Percentiles rank a stretch among this genome's conserved stretches.
These are phyloP conservation scores for Vidua macroura DNA, from an alignment of 2,113 vertebrate species.

Conservation along the genomic window DNA sequence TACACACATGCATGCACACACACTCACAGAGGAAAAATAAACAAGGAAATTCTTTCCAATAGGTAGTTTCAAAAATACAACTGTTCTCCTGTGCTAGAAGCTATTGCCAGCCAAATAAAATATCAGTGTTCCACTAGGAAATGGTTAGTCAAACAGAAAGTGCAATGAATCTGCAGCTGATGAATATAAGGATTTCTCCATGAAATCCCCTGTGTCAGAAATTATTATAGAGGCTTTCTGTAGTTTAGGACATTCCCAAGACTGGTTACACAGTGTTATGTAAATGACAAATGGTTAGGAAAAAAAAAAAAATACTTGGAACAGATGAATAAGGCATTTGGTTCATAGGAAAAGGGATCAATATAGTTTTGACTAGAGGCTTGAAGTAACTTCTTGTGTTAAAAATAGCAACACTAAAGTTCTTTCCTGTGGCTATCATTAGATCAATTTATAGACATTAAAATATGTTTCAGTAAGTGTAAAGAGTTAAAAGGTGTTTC, in stretches of 20 bases:
- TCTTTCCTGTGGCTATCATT: slow-evolving; percentile 27
- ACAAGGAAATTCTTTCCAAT: slow-evolving; percentile 78
- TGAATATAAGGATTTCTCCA: slow-evolving; percentile 82
- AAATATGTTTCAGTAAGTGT: background rate
- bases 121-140: slow-evolving; percentile 84
- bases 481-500: background rate
- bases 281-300: slow-evolving; percentile 79
- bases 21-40: slow-evolving; percentile 81
- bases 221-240: slow-evolving; percentile 86
- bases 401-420: slow-evolving; percentile 39
- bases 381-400: slow-evolving; percentile 58
- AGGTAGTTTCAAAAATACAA: slow-evolving; percentile 82
- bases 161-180: slow-evolving; percentile 81
- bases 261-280: slow-evolving; percentile 80
- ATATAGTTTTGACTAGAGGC: slow-evolving; percentile 48
- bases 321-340: slow-evolving; percentile 68
- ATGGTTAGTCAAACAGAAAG: slow-evolving; percentile 86
- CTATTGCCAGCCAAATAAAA: slow-evolving; percentile 88
- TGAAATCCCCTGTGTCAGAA: slow-evolving; percentile 76
- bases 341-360: slow-evolving; percentile 64
- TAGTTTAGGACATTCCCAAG: slow-evolving; percentile 80
- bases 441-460: background rate
- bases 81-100: slow-evolving; percentile 83
- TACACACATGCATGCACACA: slow-evolving; percentile 20
- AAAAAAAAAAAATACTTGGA: slow-evolving; percentile 53